phyloP scores from a whole-genome alignment of 2,113 vertebrate species.

The Aspiorhynchus laticeps region DNA sequence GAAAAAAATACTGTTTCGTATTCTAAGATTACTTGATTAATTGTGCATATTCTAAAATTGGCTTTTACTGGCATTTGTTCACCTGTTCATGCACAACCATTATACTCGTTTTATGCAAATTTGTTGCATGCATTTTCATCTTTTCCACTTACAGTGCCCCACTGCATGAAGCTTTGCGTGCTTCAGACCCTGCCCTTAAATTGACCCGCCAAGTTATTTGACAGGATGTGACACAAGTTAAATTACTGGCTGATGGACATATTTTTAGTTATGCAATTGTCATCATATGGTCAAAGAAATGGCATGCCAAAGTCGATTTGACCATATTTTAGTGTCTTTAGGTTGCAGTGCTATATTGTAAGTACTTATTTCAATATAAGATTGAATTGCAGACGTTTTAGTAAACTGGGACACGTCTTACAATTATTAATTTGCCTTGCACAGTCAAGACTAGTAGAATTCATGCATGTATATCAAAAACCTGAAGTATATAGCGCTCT shows the following conservation, averaged over 20 bases:
- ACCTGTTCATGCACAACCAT: background rate
- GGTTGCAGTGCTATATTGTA: too few species aligned
- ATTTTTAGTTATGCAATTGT: background rate
- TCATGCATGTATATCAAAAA: background rate
- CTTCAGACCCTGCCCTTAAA: background rate
- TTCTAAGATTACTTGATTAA: background rate
- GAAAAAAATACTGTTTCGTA: slow-evolving; percentile 11
- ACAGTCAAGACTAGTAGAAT: background rate
- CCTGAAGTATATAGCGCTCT: background rate
- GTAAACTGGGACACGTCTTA: background rate
- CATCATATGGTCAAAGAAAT: background rate
- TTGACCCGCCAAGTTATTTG: background rate
- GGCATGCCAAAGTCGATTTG: background rate
- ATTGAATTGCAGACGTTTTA: background rate
- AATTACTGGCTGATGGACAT: background rate
- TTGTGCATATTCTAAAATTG: background rate
- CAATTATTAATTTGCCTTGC: background rate
- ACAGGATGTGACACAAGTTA: too few species aligned
- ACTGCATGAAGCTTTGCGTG: background rate
- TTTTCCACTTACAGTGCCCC: background rate
- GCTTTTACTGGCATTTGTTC: background rate
- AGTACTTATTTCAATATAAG: background rate
- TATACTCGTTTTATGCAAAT: background rate
- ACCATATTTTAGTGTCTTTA: background rate
- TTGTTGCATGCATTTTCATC: background rate